Conservation (phyloP, 2,797 vertebrate genomes). For the Miichthys miiuy region DNA sequence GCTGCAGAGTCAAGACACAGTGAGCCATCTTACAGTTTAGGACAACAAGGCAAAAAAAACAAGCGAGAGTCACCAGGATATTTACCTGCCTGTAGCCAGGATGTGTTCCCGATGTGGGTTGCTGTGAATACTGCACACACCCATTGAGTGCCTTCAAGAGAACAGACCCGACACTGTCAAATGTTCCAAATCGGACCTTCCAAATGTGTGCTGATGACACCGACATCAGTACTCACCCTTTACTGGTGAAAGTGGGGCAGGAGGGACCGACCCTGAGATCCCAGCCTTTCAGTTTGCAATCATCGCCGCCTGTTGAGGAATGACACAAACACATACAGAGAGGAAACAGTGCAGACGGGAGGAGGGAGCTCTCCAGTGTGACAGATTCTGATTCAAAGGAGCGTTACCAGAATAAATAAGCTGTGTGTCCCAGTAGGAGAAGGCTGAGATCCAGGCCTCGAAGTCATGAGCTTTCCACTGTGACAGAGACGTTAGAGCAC, state of each 20-base stretch:
- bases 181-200: background rate
- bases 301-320: slow-evolving; percentile 90
- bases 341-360: too few relatives aligned
- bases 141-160: slow-evolving; percentile 91
- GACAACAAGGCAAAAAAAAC: background rate
- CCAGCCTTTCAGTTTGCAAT: slow-evolving; percentile 94
- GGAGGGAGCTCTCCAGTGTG: background rate
- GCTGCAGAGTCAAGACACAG: slow-evolving; percentile 75
- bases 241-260: slow-evolving; percentile 87
- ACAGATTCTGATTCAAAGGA: background rate
- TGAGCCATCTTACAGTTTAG: background rate
- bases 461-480: slow-evolving; percentile 95
- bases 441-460: slow-evolving; percentile 97
- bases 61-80: background rate
- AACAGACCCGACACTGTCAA: slow-evolving; percentile 11
- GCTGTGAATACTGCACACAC: slow-evolving; percentile 96
- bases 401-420: slow-evolving; percentile 92
- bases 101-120: slow-evolving; percentile 90
- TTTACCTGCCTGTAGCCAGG: slow-evolving; percentile 95
- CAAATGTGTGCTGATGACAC: background rate
- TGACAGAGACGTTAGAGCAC: slow-evolving; percentile 74
- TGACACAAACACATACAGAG: background rate
- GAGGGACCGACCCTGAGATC: slow-evolving; percentile 86
- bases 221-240: slow-evolving; percentile 73
- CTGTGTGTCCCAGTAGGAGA: slow-evolving; percentile 95